phyloP scores from a whole-genome alignment of 1,140 invertebrate species.

The Nasonia vitripennis region DNA sequence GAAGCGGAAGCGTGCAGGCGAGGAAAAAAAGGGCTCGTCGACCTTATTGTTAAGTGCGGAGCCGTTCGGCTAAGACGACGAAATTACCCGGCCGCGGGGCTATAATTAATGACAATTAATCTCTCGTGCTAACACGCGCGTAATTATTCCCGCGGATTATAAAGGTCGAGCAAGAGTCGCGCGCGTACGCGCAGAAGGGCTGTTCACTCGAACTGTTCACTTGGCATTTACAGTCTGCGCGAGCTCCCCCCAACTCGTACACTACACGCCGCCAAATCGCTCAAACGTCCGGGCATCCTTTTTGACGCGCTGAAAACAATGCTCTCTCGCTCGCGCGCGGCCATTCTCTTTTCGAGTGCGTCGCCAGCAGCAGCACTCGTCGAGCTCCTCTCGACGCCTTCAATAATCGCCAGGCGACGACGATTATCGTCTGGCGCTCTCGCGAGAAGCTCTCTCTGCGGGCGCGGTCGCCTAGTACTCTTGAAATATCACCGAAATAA shows the following conservation, averaged over 20 bases:
- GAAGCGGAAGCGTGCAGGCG: not conserved
- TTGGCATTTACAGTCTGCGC: constrained; percentile 68
- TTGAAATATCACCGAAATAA: not conserved
- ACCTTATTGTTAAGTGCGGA: constrained; percentile 68
- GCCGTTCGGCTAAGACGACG: constrained; percentile 64
- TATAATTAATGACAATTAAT: constrained; percentile 76
- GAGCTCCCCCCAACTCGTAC: too few relatives aligned
- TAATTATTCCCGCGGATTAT: constrained; percentile 74
- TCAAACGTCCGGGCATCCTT: constrained; percentile 45
- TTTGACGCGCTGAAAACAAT: constrained; percentile 33
- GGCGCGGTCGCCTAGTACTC: not conserved
- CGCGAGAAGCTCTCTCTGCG: not conserved
- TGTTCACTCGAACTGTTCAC: constrained; percentile 74
- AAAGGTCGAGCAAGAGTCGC: constrained; percentile 71
- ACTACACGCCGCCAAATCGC: constrained; percentile 7
- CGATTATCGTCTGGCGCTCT: constrained; percentile 4
- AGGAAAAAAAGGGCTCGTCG: constrained; percentile 56
- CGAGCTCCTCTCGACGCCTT: constrained; percentile 12
- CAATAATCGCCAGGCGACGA: constrained; percentile 8
- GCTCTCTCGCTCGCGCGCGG: not conserved
- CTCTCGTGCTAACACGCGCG: constrained; percentile 64
- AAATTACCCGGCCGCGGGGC: constrained; percentile 69
- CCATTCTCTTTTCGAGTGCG: not conserved
- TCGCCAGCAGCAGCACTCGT: constrained; percentile 22
- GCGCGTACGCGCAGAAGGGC: constrained; percentile 64